phyloP scores from a whole-genome alignment of 2,888 invertebrate species.

The Leptopilina drosophilae region DNA sequence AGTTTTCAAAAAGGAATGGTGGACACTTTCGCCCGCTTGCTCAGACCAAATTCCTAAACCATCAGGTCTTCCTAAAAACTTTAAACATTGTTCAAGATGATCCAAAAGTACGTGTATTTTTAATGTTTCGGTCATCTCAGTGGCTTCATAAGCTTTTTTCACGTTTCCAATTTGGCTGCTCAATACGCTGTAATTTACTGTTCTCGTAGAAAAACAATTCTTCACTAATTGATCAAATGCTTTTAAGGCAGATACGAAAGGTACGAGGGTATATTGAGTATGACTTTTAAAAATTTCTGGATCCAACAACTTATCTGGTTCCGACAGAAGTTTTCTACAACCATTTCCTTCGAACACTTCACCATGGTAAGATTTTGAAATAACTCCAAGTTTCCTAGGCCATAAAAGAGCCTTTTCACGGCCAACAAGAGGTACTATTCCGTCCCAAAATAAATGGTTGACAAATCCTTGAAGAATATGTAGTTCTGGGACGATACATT shows the following conservation, averaged over 20 bases:
- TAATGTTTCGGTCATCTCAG: too few species aligned
- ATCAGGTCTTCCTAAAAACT: too few species aligned
- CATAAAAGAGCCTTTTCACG: conserved; percentile 44
- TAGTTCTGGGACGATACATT: conserved; percentile 32
- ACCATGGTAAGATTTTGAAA: conserved; percentile 16
- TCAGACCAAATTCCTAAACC: too few species aligned
- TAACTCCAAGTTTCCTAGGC: conserved; percentile 37
- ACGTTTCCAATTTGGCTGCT: conserved; percentile 18
- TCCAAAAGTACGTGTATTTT: too few species aligned
- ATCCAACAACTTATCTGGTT: neutral
- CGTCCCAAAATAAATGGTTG: conserved; percentile 19
- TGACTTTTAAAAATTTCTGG: conserved; percentile 1
- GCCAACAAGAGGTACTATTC: conserved; percentile 43
- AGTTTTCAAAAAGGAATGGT: too few species aligned
- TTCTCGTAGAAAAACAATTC: too few species aligned
- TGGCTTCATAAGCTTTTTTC: neutral
- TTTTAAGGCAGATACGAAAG: conserved; percentile 20
- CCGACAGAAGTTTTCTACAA: conserved; percentile 29
- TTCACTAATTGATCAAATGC: neutral
- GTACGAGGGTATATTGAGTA: conserved; percentile 11
- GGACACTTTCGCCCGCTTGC: too few species aligned
- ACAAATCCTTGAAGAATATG: conserved; percentile 23
- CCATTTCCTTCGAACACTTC: conserved; percentile 21
- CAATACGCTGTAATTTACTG: neutral
- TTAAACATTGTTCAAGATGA: too few species aligned